Evolutionary conservation across 2,888 invertebrate species (phyloP).

Genomic region (Rhogogaster chlorosoma): DNA sequence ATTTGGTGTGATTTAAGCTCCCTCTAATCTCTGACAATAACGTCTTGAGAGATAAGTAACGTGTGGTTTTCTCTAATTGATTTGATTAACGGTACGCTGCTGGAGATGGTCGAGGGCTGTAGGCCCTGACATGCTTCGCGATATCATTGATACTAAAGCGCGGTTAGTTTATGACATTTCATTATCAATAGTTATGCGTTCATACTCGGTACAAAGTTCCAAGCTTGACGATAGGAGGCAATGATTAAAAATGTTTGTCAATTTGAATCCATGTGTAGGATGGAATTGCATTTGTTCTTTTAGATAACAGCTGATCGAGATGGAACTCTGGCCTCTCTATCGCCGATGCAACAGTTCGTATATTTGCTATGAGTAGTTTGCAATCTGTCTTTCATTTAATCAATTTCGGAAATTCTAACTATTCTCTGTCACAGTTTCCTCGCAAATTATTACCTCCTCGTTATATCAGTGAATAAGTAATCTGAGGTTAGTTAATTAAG

Average conservation of each 20-base stretch:
- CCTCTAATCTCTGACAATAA: conserved; percentile 9
- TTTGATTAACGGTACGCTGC: conserved; percentile 33
- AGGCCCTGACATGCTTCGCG: conserved; percentile 36
- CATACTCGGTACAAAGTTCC: not conserved
- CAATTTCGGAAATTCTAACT: not conserved
- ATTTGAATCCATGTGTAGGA: not conserved
- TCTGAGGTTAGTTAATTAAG: conserved; percentile 13
- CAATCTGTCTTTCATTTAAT: not conserved
- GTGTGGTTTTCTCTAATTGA: conserved; percentile 41
- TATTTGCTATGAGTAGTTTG: not conserved
- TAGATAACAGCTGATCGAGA: not conserved
- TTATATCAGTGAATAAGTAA: not conserved
- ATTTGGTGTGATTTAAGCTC: not conserved
- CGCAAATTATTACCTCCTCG: not conserved
- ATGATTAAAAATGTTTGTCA: not conserved
- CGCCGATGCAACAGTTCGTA: not conserved
- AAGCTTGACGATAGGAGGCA: not conserved
- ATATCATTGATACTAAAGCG: conserved; percentile 8
- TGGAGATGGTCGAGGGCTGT: not conserved
- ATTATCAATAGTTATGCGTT: conserved; percentile 14
- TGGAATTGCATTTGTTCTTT: not conserved
- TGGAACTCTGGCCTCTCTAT: not conserved
- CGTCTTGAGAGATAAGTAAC: conserved; percentile 24
- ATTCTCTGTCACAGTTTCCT: not conserved
- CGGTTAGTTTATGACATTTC: conserved; percentile 17